A percentile compares a stretch with the other conserved stretches of the same genome.
Conservation (phyloP, 2,113 vertebrate species). For the Stigmatopora nigra region DNA sequence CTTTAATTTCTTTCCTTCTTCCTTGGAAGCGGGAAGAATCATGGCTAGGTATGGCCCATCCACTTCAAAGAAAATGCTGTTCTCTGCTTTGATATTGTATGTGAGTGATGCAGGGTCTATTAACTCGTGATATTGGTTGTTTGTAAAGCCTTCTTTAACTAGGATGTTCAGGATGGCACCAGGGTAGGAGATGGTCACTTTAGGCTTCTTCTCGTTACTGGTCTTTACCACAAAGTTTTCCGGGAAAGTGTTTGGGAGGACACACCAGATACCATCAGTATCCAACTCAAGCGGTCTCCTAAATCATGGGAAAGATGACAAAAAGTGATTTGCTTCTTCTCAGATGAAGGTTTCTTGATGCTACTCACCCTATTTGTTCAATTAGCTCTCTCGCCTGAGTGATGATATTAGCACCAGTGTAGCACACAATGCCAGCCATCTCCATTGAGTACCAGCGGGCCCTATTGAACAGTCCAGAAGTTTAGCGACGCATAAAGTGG, state of each 20-base stretch:
- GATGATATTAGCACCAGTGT: slow-evolving; percentile 94
- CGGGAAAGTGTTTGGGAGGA: slow-evolving; percentile 95
- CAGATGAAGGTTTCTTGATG: not conserved
- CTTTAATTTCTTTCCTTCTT: slow-evolving; percentile 97
- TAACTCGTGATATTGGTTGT: slow-evolving; percentile 94
- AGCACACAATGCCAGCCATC: slow-evolving; percentile 98
- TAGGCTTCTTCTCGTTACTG: slow-evolving; percentile 84
- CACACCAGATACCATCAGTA: slow-evolving; percentile 97
- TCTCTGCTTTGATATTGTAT: slow-evolving; percentile 80
- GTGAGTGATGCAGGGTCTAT: slow-evolving; percentile 79
- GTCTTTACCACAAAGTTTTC: slow-evolving; percentile 94
- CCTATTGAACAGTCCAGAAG: slow-evolving; percentile 53
- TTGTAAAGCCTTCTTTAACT: slow-evolving; percentile 98
- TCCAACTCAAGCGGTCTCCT: slow-evolving; percentile 96
- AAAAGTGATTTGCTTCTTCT: not conserved
- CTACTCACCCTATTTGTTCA: slow-evolving; percentile 91
- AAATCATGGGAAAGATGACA: not conserved
- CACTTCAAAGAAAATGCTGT: slow-evolving; percentile 98
- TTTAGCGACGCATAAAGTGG: not conserved
- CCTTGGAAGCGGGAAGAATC: slow-evolving; percentile 97
- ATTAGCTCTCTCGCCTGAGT: slow-evolving; percentile 93
- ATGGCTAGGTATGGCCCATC: slow-evolving; percentile 96
- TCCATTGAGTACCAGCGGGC: slow-evolving; percentile 99
- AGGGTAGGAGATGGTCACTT: slow-evolving; percentile 94
- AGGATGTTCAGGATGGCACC: slow-evolving; percentile 97